These are phyloP conservation scores for Mustela nigripes DNA, from an alignment of 2,113 vertebrate species.

Conservation along the genomic window DNA sequence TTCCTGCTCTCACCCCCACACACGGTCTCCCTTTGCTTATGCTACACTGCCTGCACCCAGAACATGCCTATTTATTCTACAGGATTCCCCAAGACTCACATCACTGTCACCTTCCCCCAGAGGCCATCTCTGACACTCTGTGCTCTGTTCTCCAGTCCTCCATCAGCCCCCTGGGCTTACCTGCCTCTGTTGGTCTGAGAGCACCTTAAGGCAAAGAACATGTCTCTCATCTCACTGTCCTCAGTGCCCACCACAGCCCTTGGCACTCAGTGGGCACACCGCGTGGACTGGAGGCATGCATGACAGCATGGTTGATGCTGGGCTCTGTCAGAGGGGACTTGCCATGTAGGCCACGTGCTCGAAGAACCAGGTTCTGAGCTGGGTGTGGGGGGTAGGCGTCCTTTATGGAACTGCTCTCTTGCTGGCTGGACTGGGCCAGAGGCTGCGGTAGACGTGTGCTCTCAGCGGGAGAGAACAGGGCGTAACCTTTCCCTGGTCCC, in stretches of 20 bases:
- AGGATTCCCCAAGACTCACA: background rate
- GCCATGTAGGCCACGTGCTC: background rate
- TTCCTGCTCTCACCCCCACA: background rate
- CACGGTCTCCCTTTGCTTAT: fast-evolving
- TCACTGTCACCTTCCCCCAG: background rate
- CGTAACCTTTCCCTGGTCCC: background rate
- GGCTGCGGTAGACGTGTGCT: background rate
- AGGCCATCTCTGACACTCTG: background rate
- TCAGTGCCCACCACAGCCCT: background rate
- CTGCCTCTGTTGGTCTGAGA: background rate
- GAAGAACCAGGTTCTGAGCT: background rate
- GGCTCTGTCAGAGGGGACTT: background rate
- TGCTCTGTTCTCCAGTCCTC: background rate
- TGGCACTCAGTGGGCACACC: background rate
- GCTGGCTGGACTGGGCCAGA: background rate
- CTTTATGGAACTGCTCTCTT: background rate
- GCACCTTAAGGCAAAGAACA: background rate
- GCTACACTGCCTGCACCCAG: background rate
- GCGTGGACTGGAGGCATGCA: background rate
- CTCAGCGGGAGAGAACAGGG: background rate
- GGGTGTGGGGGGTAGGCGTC: background rate
- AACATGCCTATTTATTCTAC: background rate
- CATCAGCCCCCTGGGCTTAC: background rate
- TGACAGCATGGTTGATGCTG: background rate
- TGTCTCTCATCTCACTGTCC: background rate